Evolutionary conservation across 2,888 invertebrate genomes (phyloP).

Genomic region (Epistrophe eligans): DNA sequence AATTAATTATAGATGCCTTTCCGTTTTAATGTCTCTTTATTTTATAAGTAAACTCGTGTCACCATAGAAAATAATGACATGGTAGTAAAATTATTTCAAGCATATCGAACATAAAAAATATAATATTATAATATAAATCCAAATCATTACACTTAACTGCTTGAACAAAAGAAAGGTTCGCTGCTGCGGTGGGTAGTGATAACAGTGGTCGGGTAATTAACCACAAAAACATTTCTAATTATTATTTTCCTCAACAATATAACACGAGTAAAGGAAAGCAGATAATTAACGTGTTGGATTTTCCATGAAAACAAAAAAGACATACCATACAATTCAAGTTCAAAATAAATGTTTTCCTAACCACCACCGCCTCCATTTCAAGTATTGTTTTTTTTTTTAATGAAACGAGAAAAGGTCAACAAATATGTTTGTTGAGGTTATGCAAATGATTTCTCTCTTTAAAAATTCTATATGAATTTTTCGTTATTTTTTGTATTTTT

Average conservation of each 20-base stretch:
- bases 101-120: neutral
- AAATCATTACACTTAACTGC: neutral
- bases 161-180: constrained; percentile 3
- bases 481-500: no score
- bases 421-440: neutral
- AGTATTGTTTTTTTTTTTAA: neutral
- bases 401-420: neutral
- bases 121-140: neutral
- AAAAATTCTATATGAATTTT: no score
- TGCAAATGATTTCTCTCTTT: neutral
- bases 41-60: neutral
- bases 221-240: constrained; percentile 9
- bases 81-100: constrained; percentile 5
- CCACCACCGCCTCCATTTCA: neutral
- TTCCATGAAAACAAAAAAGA: constrained; percentile 8
- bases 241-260: constrained; percentile 5
- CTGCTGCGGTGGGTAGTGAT: neutral
- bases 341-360: neutral
- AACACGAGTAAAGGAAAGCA: neutral
- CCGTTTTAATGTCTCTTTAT: neutral
- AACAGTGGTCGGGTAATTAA: constrained; percentile 1
- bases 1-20: neutral
- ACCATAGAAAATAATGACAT: constrained; percentile 3
- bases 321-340: neutral
- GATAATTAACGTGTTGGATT: neutral